Evolutionary conservation across 2,888 invertebrate genomes (phyloP).

Genomic region (Apocheima hispidaria): DNA sequence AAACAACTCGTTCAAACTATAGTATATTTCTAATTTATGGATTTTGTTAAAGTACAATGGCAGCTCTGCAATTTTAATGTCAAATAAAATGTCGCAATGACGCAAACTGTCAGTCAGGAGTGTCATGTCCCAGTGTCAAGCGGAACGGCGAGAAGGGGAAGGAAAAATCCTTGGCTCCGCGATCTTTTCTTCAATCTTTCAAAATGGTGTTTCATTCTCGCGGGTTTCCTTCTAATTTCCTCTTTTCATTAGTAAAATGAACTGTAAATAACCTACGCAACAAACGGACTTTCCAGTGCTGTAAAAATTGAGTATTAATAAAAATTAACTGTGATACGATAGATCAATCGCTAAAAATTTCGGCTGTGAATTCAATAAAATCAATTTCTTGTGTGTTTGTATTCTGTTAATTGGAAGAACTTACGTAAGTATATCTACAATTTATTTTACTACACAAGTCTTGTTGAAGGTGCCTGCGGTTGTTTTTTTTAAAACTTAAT

Average conservation of each 20-base stretch:
- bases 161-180: conserved; percentile 79
- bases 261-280: conserved; percentile 58
- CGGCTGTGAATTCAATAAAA: conserved; percentile 54
- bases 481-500: background rate
- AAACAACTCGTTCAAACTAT: too few species aligned
- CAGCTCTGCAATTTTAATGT: conserved; percentile 54
- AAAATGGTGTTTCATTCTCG: conserved; percentile 82
- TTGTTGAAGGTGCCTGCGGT: background rate
- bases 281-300: conserved; percentile 50
- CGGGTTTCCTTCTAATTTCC: conserved; percentile 76
- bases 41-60: conserved; percentile 25
- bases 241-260: conserved; percentile 70
- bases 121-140: too few species aligned
- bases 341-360: conserved; percentile 40
- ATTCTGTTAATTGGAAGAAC: conserved; percentile 74
- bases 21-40: background rate
- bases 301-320: conserved; percentile 57
- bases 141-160: conserved; percentile 63
- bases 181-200: conserved; percentile 79
- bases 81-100: conserved; percentile 57
- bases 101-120: conserved; percentile 67
- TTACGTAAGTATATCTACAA: conserved; percentile 78
- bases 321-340: conserved; percentile 46
- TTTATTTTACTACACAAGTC: conserved; percentile 68
- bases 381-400: conserved; percentile 76